Base-by-base conservation (phyloP, 2,113 vertebrate genomes). In the Neogobius melanostomus region DNA sequence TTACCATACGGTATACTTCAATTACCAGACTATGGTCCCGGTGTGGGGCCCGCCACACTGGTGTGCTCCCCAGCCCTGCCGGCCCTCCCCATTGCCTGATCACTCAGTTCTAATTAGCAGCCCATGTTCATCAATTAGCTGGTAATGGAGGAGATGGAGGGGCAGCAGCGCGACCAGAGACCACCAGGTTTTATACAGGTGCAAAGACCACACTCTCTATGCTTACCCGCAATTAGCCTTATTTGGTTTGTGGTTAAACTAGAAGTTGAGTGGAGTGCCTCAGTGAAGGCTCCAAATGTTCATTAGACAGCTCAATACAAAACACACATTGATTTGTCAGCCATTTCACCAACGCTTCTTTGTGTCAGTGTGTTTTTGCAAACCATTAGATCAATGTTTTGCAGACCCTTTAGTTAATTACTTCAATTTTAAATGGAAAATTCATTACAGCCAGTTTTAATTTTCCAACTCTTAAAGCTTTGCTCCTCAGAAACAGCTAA, bases 41-140 rank as follows among this genome's bases (percentile, higher is more conserved):
- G 66, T 82, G 89, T 90, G 89, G 79, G 75, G 68, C 68, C 65
- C 82, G 75, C 83, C 73, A 83, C 84, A 72, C 73, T 72, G 80
- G 72, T 77, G 68, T 77, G 82, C 77, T 82, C 83, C 82, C 76
- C 68, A 65, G 76, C 81, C 76, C 84, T 72, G 71, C 66, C 71
- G 53, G 62, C 74, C 68, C 75, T 79, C 81, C 74, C 74, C 68
- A 75, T 54, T 74, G 87, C 79, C 74, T 76, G 86, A 89, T 90
- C 88, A 89, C 82, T 87, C 83, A 69, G 77, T 71, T 85, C 82
- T 89, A 89, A 91, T 91, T 91, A 90, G 85, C 49, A 7, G 86
- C 64, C 82, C 89, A 79, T 91, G 89, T 90, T 90, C 87, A 89
- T 91, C 87, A 91, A 91, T 91, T 91, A 91, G 85, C 69, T 81